Conservation (phyloP, 2,888 invertebrate species). For the Schrankia costaestrigalis region DNA sequence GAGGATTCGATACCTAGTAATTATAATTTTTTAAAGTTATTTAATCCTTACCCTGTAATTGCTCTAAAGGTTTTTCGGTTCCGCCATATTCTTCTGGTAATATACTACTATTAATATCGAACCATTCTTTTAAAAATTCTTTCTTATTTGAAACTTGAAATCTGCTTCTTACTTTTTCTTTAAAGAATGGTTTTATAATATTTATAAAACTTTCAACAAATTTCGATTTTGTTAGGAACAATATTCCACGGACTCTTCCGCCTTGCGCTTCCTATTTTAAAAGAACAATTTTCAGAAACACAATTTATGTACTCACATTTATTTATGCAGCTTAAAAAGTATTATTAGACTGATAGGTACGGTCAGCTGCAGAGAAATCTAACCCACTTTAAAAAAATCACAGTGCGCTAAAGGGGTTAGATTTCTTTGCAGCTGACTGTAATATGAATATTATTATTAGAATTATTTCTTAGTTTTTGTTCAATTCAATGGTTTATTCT, state of each 20-base stretch:
- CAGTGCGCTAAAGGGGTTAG: too few relatives aligned
- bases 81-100: neutral
- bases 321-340: too few relatives aligned
- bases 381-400: too few relatives aligned
- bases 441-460: too few relatives aligned
- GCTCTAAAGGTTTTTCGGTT: neutral
- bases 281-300: too few relatives aligned
- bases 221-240: neutral
- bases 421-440: too few relatives aligned
- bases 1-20: neutral
- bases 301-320: too few relatives aligned
- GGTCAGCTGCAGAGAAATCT: too few relatives aligned
- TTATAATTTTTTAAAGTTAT: neutral
- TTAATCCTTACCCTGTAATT: neutral
- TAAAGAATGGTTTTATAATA: neutral
- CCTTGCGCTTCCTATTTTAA: neutral
- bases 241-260: neutral
- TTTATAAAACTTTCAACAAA: neutral
- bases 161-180: too few relatives aligned
- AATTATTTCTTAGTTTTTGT: too few relatives aligned
- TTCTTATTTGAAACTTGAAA: neutral
- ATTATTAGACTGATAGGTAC: too few relatives aligned
- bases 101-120: neutral
- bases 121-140: neutral
- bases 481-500: too few relatives aligned